Percentiles rank a stretch among this genome's conserved stretches.
Conservation (phyloP, 2,113 vertebrate species). For the Ceyx cyanopectus region DNA sequence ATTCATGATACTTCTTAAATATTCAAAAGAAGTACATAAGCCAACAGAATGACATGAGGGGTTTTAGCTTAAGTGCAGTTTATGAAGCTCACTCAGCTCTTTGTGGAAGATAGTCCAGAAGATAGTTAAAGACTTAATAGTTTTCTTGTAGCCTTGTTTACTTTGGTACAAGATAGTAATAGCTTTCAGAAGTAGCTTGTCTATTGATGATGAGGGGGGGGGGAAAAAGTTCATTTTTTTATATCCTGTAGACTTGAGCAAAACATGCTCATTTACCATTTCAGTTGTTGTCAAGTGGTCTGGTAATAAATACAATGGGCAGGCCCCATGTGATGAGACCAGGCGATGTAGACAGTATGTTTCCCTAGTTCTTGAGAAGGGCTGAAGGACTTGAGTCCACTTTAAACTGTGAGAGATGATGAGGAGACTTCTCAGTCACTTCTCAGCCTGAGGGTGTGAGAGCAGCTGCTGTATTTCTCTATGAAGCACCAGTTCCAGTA, state of each 20-base stretch:
- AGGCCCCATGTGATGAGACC: neutral
- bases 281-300: neutral
- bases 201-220: neutral
- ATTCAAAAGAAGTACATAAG: neutral
- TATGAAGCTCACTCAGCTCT: neutral
- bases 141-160: neutral
- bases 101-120: neutral
- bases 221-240: neutral
- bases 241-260: neutral
- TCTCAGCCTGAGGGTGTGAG: neutral
- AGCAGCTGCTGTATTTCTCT: neutral
- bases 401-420: neutral
- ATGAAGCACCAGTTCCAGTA: neutral
- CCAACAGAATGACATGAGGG: neutral
- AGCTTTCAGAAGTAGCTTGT: neutral
- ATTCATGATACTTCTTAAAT: fast-evolving
- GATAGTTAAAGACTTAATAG: neutral
- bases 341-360: neutral
- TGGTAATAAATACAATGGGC: neutral
- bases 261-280: neutral
- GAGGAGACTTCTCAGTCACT: neutral
- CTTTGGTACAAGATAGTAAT: neutral
- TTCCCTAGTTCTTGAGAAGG: neutral
- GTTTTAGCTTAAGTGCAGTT: neutral
- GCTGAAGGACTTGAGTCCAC: neutral